Percentiles rank a stretch among this genome's conserved stretches.
Evolutionary conservation across 2,888 invertebrate genomes (phyloP).

Genomic region (Teleiodes luculella): DNA sequence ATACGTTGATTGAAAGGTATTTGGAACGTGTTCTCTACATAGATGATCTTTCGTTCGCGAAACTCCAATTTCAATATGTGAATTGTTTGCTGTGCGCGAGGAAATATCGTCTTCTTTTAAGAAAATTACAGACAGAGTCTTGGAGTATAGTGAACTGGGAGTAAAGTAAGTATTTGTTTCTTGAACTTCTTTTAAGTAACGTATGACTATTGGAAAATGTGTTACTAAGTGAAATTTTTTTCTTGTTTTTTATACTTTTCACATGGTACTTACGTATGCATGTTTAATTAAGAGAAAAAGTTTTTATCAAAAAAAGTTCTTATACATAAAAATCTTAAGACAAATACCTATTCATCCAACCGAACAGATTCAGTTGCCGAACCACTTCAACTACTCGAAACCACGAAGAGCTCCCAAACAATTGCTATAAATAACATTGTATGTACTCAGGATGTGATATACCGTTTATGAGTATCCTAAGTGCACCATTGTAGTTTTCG

Average conservation of each 20-base stretch:
- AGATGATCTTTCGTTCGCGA: conserved; percentile 21
- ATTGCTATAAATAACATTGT: conserved; percentile 57
- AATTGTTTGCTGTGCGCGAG: conserved; percentile 2
- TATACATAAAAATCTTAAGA: neutral
- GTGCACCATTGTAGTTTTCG: conserved; percentile 64
- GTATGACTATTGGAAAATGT: neutral
- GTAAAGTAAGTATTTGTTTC: neutral
- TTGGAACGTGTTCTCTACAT: conserved; percentile 41
- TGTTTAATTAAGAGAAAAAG: too few relatives aligned
- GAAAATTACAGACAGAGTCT: neutral
- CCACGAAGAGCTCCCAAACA: conserved; percentile 8
- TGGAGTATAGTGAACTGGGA: neutral
- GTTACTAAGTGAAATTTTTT: neutral
- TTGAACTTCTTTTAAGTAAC: conserved; percentile 1
- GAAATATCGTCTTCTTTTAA: neutral
- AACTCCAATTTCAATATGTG: conserved; percentile 14
- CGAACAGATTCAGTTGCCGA: neutral
- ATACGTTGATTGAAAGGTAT: conserved; percentile 63
- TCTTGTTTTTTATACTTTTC: too few relatives aligned
- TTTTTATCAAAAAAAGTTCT: neutral
- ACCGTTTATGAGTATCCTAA: conserved; percentile 68
- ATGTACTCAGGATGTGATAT: conserved; percentile 54
- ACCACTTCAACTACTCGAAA: conserved; percentile 7
- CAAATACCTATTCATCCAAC: neutral
- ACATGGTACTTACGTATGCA: too few relatives aligned